Percentiles rank a stretch among this genome's conserved stretches.
Conservation (phyloP, 2,113 vertebrate species). For the Neodon shergylaensis region DNA sequence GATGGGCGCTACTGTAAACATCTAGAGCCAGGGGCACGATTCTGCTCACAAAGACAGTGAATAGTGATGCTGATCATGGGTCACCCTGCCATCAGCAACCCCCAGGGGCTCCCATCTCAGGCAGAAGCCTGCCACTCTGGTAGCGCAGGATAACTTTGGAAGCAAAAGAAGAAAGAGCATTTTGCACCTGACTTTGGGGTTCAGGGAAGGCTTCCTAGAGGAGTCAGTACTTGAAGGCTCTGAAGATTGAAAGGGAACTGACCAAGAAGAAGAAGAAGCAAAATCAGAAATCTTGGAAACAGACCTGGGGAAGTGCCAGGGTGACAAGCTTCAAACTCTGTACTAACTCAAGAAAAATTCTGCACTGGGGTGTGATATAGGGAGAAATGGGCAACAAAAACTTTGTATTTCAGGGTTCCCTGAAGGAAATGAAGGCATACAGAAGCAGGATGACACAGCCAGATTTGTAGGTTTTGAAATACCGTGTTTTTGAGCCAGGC, state of each 20-base stretch:
- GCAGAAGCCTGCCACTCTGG: background rate
- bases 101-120: background rate
- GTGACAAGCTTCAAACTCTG: background rate
- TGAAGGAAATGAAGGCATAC: background rate
- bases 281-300: background rate
- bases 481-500: no score
- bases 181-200: background rate
- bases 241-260: background rate
- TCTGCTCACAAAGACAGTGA: background rate
- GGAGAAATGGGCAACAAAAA: background rate
- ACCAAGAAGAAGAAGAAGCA: background rate
- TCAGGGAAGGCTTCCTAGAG: background rate
- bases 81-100: background rate
- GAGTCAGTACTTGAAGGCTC: background rate
- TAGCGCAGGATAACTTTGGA: rapidly evolving
- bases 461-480: background rate
- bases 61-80: background rate
- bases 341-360: background rate
- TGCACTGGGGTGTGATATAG: background rate
- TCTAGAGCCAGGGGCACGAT: background rate
- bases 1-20: rapidly evolving
- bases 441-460: background rate
- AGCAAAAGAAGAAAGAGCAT: background rate
- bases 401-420: background rate
- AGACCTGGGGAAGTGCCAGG: background rate